Evolutionary conservation across 2,888 invertebrate species (phyloP).

Genomic region (Dermolepida albohirtum): DNA sequence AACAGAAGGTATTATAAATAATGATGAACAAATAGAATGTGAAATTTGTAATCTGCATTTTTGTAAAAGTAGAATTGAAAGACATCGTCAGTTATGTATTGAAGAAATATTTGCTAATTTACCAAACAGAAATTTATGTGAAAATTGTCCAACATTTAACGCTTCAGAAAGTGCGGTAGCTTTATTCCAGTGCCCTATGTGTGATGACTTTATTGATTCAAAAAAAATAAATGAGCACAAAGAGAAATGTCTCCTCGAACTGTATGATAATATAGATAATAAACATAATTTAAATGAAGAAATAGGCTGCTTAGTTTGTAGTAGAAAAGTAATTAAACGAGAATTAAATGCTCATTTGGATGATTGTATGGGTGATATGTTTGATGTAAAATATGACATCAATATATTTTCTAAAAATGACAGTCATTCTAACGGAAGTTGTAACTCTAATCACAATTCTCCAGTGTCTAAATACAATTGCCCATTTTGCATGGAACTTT

Average conservation of each 20-base stretch:
- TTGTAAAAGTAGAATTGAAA: conserved; percentile 58
- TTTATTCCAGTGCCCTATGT: conserved; percentile 45
- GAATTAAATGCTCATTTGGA: conserved; percentile 64
- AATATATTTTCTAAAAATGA: conserved; percentile 4
- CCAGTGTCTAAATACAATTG: conserved; percentile 67
- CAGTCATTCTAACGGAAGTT: conserved; percentile 54
- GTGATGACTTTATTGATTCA: conserved; percentile 42
- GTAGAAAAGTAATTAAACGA: conserved; percentile 56
- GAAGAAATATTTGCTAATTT: conserved; percentile 10
- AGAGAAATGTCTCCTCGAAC: conserved; percentile 67
- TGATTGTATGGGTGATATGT: conserved; percentile 62
- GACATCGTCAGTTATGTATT: conserved; percentile 48
- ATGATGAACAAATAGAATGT: conserved; percentile 62
- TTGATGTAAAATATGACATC: conserved; percentile 56
- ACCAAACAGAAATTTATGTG: background rate
- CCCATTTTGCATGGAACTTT: conserved; percentile 71
- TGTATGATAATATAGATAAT: conserved; percentile 66
- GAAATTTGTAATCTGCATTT: conserved; percentile 67
- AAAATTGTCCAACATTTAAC: background rate
- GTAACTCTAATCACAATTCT: conserved; percentile 50
- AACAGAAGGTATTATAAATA: conserved; percentile 1
- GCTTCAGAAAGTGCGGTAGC: background rate
- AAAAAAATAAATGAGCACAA: conserved; percentile 63
- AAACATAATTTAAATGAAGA: conserved; percentile 46
- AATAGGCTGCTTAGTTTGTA: conserved; percentile 64